phyloP scores from a whole-genome alignment of 2,113 vertebrate species.

The Ploceus nigricollis region DNA sequence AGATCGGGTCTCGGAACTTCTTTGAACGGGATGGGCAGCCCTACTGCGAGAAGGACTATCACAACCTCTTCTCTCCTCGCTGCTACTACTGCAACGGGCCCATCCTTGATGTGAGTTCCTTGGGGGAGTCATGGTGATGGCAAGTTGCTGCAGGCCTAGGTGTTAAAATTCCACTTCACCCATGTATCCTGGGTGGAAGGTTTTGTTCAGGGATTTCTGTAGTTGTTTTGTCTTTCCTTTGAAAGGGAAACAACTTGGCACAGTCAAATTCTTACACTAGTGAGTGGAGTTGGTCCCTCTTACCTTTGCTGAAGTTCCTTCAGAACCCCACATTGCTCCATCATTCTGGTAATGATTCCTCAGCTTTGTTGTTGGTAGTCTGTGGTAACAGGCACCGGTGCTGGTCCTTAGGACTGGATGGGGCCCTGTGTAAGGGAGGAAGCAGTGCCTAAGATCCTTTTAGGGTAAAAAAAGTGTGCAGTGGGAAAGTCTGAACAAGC shows the following conservation, averaged over 20 bases:
- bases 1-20: constrained; percentile 97
- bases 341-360: not conserved
- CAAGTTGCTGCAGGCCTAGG: not conserved
- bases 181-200: not conserved
- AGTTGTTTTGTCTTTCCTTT: not conserved
- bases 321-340: not conserved
- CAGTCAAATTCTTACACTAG: not conserved
- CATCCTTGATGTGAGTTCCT: constrained; percentile 90
- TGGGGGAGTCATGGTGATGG: not conserved
- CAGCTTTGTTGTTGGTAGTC: not conserved
- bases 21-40: constrained; percentile 96
- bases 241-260: not conserved
- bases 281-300: not conserved
- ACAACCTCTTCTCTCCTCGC: constrained; percentile 94
- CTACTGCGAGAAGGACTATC: constrained; percentile 97
- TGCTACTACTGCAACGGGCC: constrained; percentile 98
- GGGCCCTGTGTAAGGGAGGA: not conserved
- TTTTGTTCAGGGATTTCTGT: not conserved
- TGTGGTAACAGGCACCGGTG: not conserved
- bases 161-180: not conserved
- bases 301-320: not conserved
- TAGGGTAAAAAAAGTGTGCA: constrained; percentile 11
- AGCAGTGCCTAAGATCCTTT: not conserved
- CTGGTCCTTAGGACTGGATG: not conserved
- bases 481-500: not conserved